Percentiles rank a stretch among this genome's conserved stretches.
phyloP scores from a whole-genome alignment of 2,888 invertebrate species.

The Augochlorella aurata region DNA sequence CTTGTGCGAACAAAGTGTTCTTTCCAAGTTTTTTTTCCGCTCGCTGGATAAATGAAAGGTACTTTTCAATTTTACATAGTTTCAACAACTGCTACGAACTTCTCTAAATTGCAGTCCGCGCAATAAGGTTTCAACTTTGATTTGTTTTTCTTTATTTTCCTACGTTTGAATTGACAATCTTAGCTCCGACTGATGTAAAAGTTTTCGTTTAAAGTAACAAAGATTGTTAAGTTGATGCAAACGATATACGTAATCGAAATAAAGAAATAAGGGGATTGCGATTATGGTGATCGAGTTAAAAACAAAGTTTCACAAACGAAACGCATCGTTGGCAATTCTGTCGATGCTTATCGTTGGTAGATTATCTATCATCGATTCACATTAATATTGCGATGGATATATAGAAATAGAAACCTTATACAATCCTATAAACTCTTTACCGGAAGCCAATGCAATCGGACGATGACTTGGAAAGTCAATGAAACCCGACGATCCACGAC shows the following conservation, averaged over 20 bases:
- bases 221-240: not conserved
- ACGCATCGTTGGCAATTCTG: not conserved
- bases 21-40: slow-evolving; percentile 24
- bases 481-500: slow-evolving; percentile 46
- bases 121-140: not conserved
- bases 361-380: not conserved
- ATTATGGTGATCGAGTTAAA: not conserved
- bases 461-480: slow-evolving; percentile 57
- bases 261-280: not conserved
- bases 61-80: slow-evolving; percentile 23
- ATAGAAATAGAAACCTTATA: slow-evolving; percentile 25
- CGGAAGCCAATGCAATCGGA: slow-evolving; percentile 58
- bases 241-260: not conserved
- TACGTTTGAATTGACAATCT: not conserved
- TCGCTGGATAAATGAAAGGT: slow-evolving; percentile 33
- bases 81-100: not conserved
- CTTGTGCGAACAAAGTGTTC: slow-evolving; percentile 34
- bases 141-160: not conserved
- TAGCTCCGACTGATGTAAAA: not conserved
- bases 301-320: not conserved
- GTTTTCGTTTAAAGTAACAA: not conserved
- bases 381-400: not conserved
- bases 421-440: slow-evolving; percentile 22
- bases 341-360: not conserved
- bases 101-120: not conserved